phyloP scores from a whole-genome alignment of 2,797 vertebrate species.

The Coregonus ussuriensis region DNA sequence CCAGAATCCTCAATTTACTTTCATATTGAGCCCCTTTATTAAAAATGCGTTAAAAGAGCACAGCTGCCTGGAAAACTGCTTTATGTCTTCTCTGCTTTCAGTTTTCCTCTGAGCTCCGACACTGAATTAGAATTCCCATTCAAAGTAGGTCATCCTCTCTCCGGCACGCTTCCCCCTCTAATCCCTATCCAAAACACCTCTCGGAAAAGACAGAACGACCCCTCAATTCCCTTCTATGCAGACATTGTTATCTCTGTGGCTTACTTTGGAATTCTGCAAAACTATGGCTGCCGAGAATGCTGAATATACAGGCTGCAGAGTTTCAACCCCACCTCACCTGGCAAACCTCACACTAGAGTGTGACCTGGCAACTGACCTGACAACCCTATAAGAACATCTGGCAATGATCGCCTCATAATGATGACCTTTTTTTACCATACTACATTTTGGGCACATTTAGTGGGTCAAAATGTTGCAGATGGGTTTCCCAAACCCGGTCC shows the following conservation, averaged over 20 bases:
- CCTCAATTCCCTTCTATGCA: neutral
- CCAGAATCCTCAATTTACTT: neutral
- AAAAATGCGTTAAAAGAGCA: neutral
- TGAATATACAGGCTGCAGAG: neutral
- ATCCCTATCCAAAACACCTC: conserved; percentile 3
- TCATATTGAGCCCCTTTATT: neutral
- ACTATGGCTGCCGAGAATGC: neutral
- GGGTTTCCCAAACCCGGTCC: too few species aligned
- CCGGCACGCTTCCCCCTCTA: neutral
- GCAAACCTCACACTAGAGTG: neutral
- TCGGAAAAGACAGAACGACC: too few species aligned
- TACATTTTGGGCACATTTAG: neutral
- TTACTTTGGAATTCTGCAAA: neutral
- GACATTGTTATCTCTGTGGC: neutral
- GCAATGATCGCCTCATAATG: neutral
- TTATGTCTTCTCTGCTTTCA: neutral
- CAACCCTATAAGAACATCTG: neutral
- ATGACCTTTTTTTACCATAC: neutral
- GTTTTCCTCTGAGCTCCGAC: neutral
- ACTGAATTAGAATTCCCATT: conserved; percentile 1
- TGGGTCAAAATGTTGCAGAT: too few species aligned
- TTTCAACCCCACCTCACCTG: neutral
- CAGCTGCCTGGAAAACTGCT: neutral
- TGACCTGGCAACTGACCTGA: neutral
- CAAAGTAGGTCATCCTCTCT: neutral